Percentiles rank a stretch among this genome's conserved stretches.
Conservation (phyloP, 1,140 invertebrate genomes). For the Cotesia vestalis region DNA sequence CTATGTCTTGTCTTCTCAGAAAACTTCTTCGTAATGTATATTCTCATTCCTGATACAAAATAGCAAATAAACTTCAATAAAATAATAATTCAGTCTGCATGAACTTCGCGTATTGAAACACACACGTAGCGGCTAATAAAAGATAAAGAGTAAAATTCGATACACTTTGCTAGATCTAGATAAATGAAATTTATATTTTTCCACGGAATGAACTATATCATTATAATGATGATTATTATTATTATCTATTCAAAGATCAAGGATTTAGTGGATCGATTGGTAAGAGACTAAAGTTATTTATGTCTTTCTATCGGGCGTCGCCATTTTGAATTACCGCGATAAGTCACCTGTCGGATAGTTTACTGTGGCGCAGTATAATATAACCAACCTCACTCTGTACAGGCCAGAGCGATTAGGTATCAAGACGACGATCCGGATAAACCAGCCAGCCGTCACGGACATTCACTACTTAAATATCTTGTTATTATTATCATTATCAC, state of each 20-base stretch:
- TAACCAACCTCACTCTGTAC: not conserved
- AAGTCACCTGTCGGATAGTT: constrained; percentile 25
- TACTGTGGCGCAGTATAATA: not conserved
- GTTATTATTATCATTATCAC: not conserved
- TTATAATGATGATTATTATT: not conserved
- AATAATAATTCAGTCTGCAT: too few relatives aligned
- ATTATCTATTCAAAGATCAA: not conserved
- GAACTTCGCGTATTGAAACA: too few relatives aligned
- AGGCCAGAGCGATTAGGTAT: constrained; percentile 17
- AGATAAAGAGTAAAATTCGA: too few relatives aligned
- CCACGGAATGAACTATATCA: not conserved
- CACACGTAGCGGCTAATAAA: too few relatives aligned
- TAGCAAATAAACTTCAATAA: too few relatives aligned
- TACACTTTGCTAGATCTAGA: not conserved
- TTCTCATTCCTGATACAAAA: too few relatives aligned
- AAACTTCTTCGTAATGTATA: too few relatives aligned
- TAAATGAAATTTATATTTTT: not conserved
- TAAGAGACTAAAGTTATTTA: constrained; percentile 2
- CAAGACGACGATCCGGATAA: constrained; percentile 34
- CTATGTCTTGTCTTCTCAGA: too few relatives aligned
- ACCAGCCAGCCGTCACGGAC: constrained; percentile 47
- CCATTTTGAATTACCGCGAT: constrained; percentile 27
- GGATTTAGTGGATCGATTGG: constrained; percentile 11
- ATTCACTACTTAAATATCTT: constrained; percentile 26
- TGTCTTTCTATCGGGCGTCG: constrained; percentile 17